Evolutionary conservation across 1,140 invertebrate species (phyloP).

Genomic region (Pseudoatta argentina): DNA sequence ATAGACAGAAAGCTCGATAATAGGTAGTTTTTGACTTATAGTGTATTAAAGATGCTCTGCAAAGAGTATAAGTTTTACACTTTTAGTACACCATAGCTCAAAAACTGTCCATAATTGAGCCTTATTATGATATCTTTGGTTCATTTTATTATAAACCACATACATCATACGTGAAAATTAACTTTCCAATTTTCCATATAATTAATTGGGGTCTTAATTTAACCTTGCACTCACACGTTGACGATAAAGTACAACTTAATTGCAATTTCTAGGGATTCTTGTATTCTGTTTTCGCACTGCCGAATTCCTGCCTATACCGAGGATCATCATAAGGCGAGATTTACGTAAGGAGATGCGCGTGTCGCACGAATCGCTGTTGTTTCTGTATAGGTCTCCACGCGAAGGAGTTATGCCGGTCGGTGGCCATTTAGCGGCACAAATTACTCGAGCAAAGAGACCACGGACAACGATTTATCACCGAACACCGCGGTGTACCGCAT

Average conservation of each 20-base stretch:
- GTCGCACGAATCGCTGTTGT: slow-evolving; percentile 71
- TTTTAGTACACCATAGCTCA: too few species aligned
- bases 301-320: neutral
- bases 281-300: neutral
- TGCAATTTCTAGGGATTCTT: neutral
- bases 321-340: slow-evolving; percentile 46
- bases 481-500: slow-evolving; percentile 37
- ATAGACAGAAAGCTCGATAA: too few species aligned
- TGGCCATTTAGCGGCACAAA: slow-evolving; percentile 75
- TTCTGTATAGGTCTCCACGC: slow-evolving; percentile 58
- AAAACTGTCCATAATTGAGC: too few species aligned
- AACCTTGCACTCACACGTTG: neutral
- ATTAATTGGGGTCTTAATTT: neutral
- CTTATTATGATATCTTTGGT: too few species aligned
- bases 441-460: slow-evolving; percentile 73
- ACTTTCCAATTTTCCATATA: too few species aligned
- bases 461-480: slow-evolving; percentile 71
- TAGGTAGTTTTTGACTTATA: too few species aligned
- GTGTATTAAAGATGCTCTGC: too few species aligned
- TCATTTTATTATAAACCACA: too few species aligned
- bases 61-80: too few species aligned
- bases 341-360: slow-evolving; percentile 72
- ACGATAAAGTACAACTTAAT: neutral
- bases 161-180: too few species aligned
- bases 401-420: slow-evolving; percentile 69